These are phyloP conservation scores for Diplolepis rosae DNA, from an alignment of 2,888 invertebrate species.

Conservation along the genomic window DNA sequence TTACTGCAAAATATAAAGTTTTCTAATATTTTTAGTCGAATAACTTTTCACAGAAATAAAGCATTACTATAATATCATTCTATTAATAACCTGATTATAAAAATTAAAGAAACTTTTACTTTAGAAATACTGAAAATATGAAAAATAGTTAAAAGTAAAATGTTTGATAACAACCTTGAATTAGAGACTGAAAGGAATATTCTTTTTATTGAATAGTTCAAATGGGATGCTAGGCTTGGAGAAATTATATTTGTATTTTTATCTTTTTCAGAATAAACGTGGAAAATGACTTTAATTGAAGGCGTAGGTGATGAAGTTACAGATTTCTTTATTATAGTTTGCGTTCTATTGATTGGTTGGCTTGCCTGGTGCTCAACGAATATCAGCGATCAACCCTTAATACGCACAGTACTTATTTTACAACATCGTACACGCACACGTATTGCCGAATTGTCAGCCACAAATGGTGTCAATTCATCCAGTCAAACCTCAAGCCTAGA, in stretches of 20 bases:
- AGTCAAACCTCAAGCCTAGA: slow-evolving; percentile 54
- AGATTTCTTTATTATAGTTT: slow-evolving; percentile 80
- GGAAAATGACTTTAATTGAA: slow-evolving; percentile 84
- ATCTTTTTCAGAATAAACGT: slow-evolving; percentile 16
- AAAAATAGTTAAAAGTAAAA: no score
- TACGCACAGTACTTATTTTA: slow-evolving; percentile 82
- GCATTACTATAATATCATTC: no score
- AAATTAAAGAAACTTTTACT: no score
- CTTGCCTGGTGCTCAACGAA: slow-evolving; percentile 88
- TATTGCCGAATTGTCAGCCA: slow-evolving; percentile 67
- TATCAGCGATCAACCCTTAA: slow-evolving; percentile 80
- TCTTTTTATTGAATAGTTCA: neutral
- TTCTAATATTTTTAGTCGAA: no score
- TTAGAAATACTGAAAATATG: neutral
- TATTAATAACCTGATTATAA: no score
- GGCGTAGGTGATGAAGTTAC: slow-evolving; percentile 90
- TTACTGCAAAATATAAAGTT: no score
- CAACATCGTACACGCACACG: slow-evolving; percentile 75
- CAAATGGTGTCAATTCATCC: slow-evolving; percentile 33
- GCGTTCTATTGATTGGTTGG: slow-evolving; percentile 77
- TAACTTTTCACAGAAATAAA: no score
- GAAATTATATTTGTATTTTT: no score
- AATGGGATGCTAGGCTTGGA: neutral
- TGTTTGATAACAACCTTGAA: no score
- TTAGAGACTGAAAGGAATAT: no score